Base-by-base conservation (phyloP, 2,113 vertebrate genomes). In the Indicator indicator region DNA sequence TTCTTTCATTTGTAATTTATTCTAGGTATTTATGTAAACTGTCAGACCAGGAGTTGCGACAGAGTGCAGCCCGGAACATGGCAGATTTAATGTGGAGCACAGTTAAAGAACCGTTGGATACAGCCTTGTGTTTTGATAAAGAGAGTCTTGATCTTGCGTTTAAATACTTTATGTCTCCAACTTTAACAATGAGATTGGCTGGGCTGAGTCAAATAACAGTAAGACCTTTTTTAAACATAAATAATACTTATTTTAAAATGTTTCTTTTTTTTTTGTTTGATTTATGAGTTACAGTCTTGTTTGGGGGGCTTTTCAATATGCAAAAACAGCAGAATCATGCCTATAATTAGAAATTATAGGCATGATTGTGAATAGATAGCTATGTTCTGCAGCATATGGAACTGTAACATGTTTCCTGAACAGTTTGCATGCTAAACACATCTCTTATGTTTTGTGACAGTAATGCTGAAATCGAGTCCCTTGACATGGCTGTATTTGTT, bases 51-150 rank as follows among this genome's bases (percentile, higher is more conserved):
- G 99, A 99, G 94, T 98, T 99, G 97, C 97, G 99, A n/a, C 99
- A 99, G 97, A 99, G 99, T 33, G 99, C 99, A 2, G 99, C 99
- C 10, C 98, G 99, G 74, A 99, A 99, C 97, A 99, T 99, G 99
- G 99, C 99, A 86, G 99, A 99, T 97, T 97, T 99, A 95, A 99
- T 99, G 99, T 99, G 99, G 99, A 99, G 99, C 97, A 99, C 99
- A 74, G 99, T 99, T 96, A 99, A 99, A 97, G 99, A 99, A 91
- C 99, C 99, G 4, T 97, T 99, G 98, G 99, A 99, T 97, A 99
- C 99, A 77, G 98, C 99, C 10, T 97, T 99, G 97, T 99, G 99
- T 97, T 99, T 99, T 95, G 99, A 99, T 97, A 99, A 99, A 98
- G 99, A 99, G 97, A 99, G 99, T 92, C 98, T 99, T 82, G 99